Evolutionary conservation across 2,113 vertebrate genomes (phyloP), one percentile per base, ranked within the genome.

Genomic region (Nycticebus coucang): DNA sequence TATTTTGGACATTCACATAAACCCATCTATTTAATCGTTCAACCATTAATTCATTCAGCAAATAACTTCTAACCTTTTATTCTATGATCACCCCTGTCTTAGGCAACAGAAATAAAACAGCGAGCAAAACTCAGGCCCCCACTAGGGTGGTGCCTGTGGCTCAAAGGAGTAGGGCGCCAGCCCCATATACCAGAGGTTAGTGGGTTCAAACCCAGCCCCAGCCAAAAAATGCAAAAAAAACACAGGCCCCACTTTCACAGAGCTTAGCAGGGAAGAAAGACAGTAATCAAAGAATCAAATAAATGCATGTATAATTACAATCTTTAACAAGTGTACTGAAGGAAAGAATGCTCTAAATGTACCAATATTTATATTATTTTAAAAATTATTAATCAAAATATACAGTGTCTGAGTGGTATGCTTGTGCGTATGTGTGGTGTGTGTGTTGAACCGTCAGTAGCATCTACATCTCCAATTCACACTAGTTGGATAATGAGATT

Each of bases 391-490:
- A 79, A 88, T n/a, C 19, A 71, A 71, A 69, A 92, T 1, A 45
- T 0, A 37, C 2, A 55, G 15, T 17, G 0, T 21, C 14, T 10
- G 11, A 57, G 12, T 19, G 80, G 24, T 41, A 9, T 37, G 35
- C 26, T 11, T 30, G 57, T 6, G 7, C 4, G 3, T 57, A 5
- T 41, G 4, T 4, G 3, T 8, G 9, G 37, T 7, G 10, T 62
- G 13, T 64, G 4, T 18, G 50, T 4, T 18, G 0, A 55, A 22
- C 26, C 30, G 41, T n/a, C 2, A 41, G 19, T 18, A 57, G 24
- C 59, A 28, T 2, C 78, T 33, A 1, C 24, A 21, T 82, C 62
- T 83, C 28, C 60, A 88, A 81, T 71, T 8, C 68, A 64, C 57
- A 66, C 14, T 35, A 66, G 12, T 35, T 41, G 28, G 21, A 62